phyloP scores from a whole-genome alignment of 2,797 vertebrate genomes.

The Artibeus jamaicensis region DNA sequence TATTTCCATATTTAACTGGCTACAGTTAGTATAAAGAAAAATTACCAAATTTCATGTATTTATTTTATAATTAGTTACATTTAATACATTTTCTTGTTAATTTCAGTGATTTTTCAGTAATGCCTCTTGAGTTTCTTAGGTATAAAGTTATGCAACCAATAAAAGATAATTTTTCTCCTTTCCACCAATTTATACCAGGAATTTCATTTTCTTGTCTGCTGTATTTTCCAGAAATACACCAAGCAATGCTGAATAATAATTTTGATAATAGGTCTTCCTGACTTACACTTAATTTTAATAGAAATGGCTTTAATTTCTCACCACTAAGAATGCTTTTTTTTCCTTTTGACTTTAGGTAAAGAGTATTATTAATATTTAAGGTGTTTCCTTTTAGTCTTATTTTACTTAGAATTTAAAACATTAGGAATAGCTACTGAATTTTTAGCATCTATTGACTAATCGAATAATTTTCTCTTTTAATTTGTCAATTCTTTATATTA shows the following conservation, averaged over 20 bases:
- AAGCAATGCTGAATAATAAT: background rate
- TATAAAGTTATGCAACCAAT: background rate
- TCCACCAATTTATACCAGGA: background rate
- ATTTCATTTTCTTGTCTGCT: conserved; percentile 4
- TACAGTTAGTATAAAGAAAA: background rate
- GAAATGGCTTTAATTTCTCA: background rate
- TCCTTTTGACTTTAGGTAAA: background rate
- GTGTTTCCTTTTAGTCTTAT: background rate
- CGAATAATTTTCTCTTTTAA: background rate
- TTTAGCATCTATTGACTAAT: background rate
- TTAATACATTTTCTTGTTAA: conserved; percentile 7
- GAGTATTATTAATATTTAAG: background rate
- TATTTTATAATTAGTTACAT: conserved; percentile 6
- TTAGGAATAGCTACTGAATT: background rate
- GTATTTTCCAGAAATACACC: background rate
- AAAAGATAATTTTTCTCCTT: background rate
- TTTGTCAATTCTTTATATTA: background rate
- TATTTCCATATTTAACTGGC: conserved; percentile 17
- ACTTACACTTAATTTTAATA: background rate
- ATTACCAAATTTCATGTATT: background rate
- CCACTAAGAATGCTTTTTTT: background rate
- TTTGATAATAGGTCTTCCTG: background rate
- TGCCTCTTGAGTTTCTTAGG: background rate
- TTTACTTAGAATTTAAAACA: background rate
- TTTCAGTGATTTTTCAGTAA: conserved; percentile 21